Base-by-base conservation (phyloP, 2,888 invertebrate species). In the Heliconius ethilla region DNA sequence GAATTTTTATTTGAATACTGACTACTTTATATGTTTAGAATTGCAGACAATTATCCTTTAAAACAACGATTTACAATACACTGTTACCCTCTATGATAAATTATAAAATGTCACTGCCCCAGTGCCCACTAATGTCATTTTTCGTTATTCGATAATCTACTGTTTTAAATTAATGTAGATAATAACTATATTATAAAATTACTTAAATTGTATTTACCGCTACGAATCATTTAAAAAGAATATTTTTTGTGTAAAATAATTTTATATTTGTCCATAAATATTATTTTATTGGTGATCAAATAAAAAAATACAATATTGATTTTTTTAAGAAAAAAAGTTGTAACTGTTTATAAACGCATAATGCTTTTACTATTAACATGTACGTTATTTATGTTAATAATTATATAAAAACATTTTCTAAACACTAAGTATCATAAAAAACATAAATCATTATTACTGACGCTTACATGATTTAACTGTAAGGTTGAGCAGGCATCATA, bases 21-120 rank as follows among this genome's bases (percentile, higher is more conserved):
- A 72, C 29, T 59, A 72, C 72, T 37, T n/a, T 33, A 33, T 37
- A 72, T 59, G 72, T 72, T 37, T 55, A 55, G 59, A 72, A 72
- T 37, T 33, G n/a, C 33, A 37, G 59, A 72, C 59, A 72, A 59
- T 37, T 59, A 72, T 72, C 25, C 33, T 37, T 72, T 59, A 11
- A 55, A 72, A n/a, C n/a, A 70, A 70, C 59, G 59, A 72, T 72
- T 72, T 33, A 15, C 25, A 72, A 59, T 72, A 72, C 25, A 37
- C n/a, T 33, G 9, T 15, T 59, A 72, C 2, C 15, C 10, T 15
- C 25, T 72, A 72, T 59, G 72, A 72, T 59, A 33, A 33, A 72
- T 72, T 72, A 37, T 59, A 59, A 33, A 72, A 72, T 72, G 72
- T 72, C 72, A 72, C 33, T 72, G 55, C 51, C 33, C n/a, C 72